Base-by-base conservation (phyloP, 2,797 vertebrate genomes). In the Dromococcyx pavoninus region DNA sequence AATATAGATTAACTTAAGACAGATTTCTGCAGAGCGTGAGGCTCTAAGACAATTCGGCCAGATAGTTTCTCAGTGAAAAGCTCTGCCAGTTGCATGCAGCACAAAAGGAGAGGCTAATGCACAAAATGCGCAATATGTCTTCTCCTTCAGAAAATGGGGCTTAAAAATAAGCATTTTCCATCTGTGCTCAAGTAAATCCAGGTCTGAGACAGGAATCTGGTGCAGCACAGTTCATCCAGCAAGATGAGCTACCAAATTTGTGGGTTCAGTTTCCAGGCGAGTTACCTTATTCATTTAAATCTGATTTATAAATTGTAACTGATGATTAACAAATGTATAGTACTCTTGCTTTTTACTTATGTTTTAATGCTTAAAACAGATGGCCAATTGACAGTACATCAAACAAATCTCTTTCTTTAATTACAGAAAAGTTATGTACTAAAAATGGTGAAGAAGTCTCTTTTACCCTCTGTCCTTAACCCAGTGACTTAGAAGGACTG, bases 1-100 rank as follows among this genome's bases (percentile, higher is more conserved):
- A 78, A 86, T 82, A 88, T 58, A 96, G 86, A 93, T 88, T 93
- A 91, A 83, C 11, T 57, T 86, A 76, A 94, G 51, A 75, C 77
- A 85, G 70, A 76, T 89, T 91, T 89, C 86, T 91, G 58, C 62
- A 91, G 83, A 87, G 77, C 86, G 65, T 19, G 46, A 76, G 33
- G 44, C 77, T 82, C 27, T 72, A 30, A 76, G 88, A 93, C 73
- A 92, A 92, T 94, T 56, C 94, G 88, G 62, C 51, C 75, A 81
- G 58, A 84, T 17, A 83, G 43, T 43, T 95, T 81, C 81, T 84
- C 53, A 50, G 44, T 75, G 39, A 79, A 89, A 94, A 94, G 50
- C 65, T 78, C 78, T 87, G 67, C 54, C 82, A 94, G 39, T 94
- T 85, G 91, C 3, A 15, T 65, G 51, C 54, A 86, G 53, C 65